Conservation (phyloP, 1,140 invertebrate genomes). For the Laupala kohalensis region DNA sequence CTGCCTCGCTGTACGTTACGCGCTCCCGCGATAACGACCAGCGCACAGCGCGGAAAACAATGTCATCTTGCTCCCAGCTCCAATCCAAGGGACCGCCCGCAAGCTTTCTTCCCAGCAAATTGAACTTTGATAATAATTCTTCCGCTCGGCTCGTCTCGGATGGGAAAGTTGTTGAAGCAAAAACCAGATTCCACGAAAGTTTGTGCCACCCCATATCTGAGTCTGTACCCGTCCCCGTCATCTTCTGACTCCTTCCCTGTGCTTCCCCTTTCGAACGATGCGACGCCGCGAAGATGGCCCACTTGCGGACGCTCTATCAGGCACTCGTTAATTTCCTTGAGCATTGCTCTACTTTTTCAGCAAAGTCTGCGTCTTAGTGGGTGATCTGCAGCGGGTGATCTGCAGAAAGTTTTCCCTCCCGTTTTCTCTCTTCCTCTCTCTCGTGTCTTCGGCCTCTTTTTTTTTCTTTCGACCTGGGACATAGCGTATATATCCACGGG, state of each 20-base stretch:
- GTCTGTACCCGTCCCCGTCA: neutral
- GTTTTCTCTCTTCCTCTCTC: neutral
- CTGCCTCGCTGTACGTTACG: too few relatives aligned
- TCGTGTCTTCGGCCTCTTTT: neutral
- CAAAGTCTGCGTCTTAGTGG: neutral
- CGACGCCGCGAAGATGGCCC: too few relatives aligned
- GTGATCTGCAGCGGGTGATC: too few relatives aligned
- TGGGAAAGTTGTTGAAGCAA: constrained; percentile 12
- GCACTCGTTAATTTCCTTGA: constrained; percentile 3
- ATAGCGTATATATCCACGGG: neutral
- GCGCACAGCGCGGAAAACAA: neutral
- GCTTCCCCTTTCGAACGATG: too few relatives aligned
- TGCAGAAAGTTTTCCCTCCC: too few relatives aligned
- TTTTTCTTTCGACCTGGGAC: neutral
- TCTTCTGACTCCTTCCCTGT: neutral
- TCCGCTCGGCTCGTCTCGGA: constrained; percentile 8
- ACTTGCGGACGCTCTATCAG: neutral
- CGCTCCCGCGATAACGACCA: neutral
- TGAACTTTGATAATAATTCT: constrained; percentile 13
- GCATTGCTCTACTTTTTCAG: neutral
- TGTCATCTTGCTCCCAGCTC: neutral
- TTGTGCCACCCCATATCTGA: neutral
- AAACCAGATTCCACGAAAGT: constrained; percentile 5
- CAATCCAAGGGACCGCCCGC: neutral
- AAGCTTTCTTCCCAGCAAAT: constrained; percentile 3